Evolutionary conservation across 2,113 vertebrate genomes (phyloP).

Genomic region (Lonchura striata): DNA sequence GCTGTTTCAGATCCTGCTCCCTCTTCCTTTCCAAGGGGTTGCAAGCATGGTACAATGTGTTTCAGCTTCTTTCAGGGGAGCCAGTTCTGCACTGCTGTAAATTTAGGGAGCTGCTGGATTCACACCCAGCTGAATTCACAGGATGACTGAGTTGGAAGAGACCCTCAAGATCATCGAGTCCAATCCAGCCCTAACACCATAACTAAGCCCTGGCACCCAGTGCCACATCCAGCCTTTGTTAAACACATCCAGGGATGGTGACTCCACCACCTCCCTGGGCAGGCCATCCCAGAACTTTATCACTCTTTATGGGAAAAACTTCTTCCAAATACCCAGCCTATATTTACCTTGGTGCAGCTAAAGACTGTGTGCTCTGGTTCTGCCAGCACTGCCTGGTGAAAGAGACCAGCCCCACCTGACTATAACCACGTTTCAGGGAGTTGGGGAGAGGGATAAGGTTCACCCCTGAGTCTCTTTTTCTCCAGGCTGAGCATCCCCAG

Average conservation of each 20-base stretch:
- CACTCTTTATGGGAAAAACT: background rate
- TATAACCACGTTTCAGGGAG: too few relatives aligned
- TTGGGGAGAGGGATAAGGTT: accelerated
- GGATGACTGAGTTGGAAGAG: background rate
- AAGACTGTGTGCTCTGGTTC: background rate
- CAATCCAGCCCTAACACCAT: background rate
- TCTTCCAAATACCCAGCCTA: background rate
- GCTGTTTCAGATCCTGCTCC: background rate
- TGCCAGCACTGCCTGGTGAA: background rate
- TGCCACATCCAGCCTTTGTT: background rate
- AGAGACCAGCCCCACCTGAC: background rate
- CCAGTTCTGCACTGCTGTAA: background rate
- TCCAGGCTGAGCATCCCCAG: too few relatives aligned
- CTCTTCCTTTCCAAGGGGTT: background rate
- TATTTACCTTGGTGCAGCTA: background rate
- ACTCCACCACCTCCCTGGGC: background rate
- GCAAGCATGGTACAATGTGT: background rate
- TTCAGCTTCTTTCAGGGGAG: background rate
- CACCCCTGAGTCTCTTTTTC: too few relatives aligned
- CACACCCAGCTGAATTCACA: background rate
- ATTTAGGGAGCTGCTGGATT: background rate
- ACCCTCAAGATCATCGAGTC: background rate
- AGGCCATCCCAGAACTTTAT: background rate
- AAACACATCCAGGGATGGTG: background rate
- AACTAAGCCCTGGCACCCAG: background rate